Evolutionary conservation across 2,888 invertebrate species (phyloP).

Genomic region (Dasysyrphus albostriatus): DNA sequence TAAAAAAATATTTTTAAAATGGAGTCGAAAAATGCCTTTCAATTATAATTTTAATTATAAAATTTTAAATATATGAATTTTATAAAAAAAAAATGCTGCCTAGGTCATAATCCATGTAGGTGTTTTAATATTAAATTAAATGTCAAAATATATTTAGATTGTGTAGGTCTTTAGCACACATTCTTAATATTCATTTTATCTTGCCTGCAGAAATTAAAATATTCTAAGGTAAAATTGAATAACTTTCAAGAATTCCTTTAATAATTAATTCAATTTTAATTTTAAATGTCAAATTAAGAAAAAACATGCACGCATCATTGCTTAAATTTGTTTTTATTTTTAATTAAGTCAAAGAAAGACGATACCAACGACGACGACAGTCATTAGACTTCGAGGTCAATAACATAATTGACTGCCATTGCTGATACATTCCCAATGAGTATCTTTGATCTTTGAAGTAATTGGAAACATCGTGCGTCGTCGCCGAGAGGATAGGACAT

Average conservation of each 20-base stretch:
- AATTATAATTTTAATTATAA: too few species aligned
- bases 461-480: neutral
- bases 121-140: too few species aligned
- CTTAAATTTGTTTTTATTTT: neutral
- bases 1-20: too few species aligned
- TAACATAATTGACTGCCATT: neutral
- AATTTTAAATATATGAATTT: too few species aligned
- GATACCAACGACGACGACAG: neutral
- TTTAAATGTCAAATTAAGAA: neutral
- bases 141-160: too few species aligned
- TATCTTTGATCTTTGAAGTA: conserved; percentile 27
- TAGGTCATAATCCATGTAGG: too few species aligned
- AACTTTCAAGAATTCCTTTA: neutral
- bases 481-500: neutral
- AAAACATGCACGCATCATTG: too few species aligned
- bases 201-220: too few species aligned
- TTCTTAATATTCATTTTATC: too few species aligned
- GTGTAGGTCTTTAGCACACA: too few species aligned
- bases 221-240: neutral
- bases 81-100: too few species aligned
- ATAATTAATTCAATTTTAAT: neutral
- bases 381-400: neutral
- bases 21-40: too few species aligned
- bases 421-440: neutral
- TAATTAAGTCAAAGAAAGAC: neutral